Base-by-base conservation (phyloP, 37 sponge, comb jelly and placozoan species). In the Aphrocallistes beatrix region DNA sequence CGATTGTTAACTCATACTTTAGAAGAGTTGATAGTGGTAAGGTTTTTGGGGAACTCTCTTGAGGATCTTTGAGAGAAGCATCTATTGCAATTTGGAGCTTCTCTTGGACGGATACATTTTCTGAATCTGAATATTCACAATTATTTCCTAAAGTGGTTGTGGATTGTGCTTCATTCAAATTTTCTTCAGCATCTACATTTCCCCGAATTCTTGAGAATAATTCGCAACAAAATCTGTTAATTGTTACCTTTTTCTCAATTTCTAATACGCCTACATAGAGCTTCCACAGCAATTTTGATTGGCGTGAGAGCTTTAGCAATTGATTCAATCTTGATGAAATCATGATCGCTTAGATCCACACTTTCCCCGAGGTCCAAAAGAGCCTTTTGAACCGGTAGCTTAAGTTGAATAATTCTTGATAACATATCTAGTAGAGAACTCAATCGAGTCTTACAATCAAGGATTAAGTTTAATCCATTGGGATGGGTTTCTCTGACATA, bases 181-280 rank as follows among this genome's bases (percentile, higher is more conserved):
- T 60, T 60, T 60, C 75, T 60, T 60, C 21, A 60, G 75, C 8
- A 60, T 60, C 75, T 6, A 60, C 17, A 60, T 60, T 60, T 60
- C n/a, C 75, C 75, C 75, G 6, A 13, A 60, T 60, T 60, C 75
- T 60, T 60, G n/a, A 60, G 21, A 60, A 60, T 60, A 60, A 60
- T 28, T 60, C 21, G 75, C 75, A 60, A 60, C 75, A 60, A 60
- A 60, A 60, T 60, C 75, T 60, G 75, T 60, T 60, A 60, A 60
- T 60, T 60, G 21, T 13, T 13, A 60, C 75, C 34, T 60, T 60
- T 60, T 60, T 60, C 75, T 60, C 75, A 60, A 60, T 60, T 60
- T 60, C 28, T 25, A 30, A 60, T 13, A 42, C 45, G 75, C 34
- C 75, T 60, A 60, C 17, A 60, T 28, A 60, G 75, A 3, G 34